Conservation (phyloP, 2,888 invertebrate species). For the Protodeltote pygarga region DNA sequence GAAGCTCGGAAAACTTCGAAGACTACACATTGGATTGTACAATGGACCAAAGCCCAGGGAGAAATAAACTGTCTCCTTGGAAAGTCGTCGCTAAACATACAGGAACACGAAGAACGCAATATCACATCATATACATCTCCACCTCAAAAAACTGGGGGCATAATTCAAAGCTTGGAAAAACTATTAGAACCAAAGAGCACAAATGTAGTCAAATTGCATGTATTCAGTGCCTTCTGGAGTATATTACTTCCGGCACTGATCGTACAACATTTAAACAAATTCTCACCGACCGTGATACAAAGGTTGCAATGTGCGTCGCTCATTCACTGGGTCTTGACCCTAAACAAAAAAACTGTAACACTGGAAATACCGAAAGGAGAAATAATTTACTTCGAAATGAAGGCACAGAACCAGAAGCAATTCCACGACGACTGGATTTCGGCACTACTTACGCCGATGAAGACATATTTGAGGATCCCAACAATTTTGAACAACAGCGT, state of each 20-base stretch:
- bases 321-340: constrained; percentile 13
- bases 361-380: constrained; percentile 10
- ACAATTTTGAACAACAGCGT: too few species aligned
- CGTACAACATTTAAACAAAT: constrained; percentile 21
- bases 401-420: neutral
- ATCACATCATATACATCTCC: constrained; percentile 31
- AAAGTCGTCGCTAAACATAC: too few species aligned
- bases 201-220: constrained; percentile 30
- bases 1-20: too few species aligned
- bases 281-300: constrained; percentile 18
- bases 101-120: constrained; percentile 21
- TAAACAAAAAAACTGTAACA: neutral
- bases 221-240: constrained; percentile 29
- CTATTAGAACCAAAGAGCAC: constrained; percentile 17
- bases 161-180: constrained; percentile 19
- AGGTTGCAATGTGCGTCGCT: constrained; percentile 14
- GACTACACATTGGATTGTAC: too few species aligned
- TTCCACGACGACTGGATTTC: constrained; percentile 2
- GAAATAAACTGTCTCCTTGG: too few species aligned
- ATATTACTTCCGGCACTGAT: constrained; percentile 23
- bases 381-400: neutral
- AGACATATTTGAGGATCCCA: constrained; percentile 1
- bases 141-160: constrained; percentile 24
- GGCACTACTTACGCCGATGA: neutral
- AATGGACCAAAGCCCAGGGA: too few species aligned